Evolutionary conservation across 2,113 vertebrate species (phyloP).

Genomic region (Eulemur rufifrons): DNA sequence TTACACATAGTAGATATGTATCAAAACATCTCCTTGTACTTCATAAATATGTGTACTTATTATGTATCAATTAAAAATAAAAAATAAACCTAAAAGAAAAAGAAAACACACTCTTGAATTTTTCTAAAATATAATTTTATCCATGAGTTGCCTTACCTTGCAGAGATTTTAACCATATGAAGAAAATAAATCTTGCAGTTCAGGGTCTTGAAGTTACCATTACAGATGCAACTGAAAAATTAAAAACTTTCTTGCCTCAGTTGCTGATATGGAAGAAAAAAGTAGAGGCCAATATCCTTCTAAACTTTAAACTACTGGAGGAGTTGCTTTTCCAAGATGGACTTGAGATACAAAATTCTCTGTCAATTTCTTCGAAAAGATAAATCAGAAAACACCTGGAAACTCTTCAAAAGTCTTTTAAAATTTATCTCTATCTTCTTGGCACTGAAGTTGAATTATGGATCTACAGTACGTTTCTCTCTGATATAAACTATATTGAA

Average conservation of each 20-base stretch:
- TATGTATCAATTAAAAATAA: not conserved
- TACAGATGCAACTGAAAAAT: not conserved
- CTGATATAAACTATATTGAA: conserved; percentile 12
- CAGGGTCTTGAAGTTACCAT: conserved; percentile 16
- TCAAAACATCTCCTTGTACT: not conserved
- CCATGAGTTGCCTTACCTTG: not conserved
- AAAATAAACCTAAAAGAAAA: not conserved
- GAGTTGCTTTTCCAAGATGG: conserved; percentile 32
- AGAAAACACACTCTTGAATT: not conserved
- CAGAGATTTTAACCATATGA: conserved; percentile 13
- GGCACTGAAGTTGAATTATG: conserved; percentile 31
- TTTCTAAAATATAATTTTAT: conserved; percentile 8
- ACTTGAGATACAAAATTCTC: conserved; percentile 25
- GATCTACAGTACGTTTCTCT: not conserved
- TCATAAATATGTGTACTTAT: not conserved
- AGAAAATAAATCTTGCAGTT: conserved; percentile 57
- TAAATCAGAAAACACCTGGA: conserved; percentile 45
- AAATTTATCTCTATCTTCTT: conserved; percentile 40
- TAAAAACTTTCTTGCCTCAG: not conserved
- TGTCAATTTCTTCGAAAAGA: conserved; percentile 58
- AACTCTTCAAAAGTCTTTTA: conserved; percentile 23
- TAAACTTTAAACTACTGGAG: not conserved
- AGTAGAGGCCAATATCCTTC: not conserved
- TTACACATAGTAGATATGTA: not conserved
- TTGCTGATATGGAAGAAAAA: not conserved